Conservation (phyloP, 1,140 invertebrate genomes). For the Cherax quadricarinatus region DNA sequence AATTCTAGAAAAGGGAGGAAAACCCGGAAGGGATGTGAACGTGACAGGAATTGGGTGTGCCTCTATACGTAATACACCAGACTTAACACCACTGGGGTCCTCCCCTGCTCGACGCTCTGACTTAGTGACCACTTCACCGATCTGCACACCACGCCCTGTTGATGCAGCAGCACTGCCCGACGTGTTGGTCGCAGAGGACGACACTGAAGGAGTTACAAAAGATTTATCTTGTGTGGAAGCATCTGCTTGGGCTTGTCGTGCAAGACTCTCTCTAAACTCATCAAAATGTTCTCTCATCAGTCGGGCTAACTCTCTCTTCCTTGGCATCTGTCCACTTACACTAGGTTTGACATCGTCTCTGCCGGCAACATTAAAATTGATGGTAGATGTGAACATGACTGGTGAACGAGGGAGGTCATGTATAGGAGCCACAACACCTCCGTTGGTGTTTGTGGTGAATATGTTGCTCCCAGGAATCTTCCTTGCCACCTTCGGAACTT, state of each 20-base stretch:
- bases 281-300: conserved; percentile 57
- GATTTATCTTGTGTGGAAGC: background rate
- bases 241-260: background rate
- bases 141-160: background rate
- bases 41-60: conserved; percentile 61
- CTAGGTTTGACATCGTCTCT: background rate
- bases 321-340: background rate
- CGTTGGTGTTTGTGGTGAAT: background rate
- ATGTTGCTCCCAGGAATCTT: background rate
- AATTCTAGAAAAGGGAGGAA: conserved; percentile 7
- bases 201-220: no score
- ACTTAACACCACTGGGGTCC: conserved; percentile 56
- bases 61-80: conserved; percentile 30
- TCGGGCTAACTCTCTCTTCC: conserved; percentile 31
- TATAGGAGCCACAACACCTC: background rate
- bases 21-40: conserved; percentile 49
- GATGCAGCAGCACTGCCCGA: no score
- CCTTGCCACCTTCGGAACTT: background rate
- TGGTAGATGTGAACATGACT: background rate
- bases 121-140: conserved; percentile 42
- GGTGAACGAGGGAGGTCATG: background rate
- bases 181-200: background rate
- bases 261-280: conserved; percentile 44
- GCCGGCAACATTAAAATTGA: background rate
- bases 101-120: conserved; percentile 50